Base-by-base conservation (phyloP, 2,113 vertebrate genomes). In the Cyanistes caeruleus region DNA sequence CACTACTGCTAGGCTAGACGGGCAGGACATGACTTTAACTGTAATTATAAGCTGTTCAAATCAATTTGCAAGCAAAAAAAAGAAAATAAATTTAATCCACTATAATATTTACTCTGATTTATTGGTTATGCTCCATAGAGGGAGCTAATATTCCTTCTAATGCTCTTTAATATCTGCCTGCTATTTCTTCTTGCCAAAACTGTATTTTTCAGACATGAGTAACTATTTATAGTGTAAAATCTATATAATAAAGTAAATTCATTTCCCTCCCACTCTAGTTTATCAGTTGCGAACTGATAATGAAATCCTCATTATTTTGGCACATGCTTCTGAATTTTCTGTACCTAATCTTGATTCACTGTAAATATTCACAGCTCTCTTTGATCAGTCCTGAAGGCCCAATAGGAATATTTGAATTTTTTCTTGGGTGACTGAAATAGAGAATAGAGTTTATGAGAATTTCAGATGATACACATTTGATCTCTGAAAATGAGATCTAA, bases 71-170 rank as follows among this genome's bases (percentile, higher is more conserved):
- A 93, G 69, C 11, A 73, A 12, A 18, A 56, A 56, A 37, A 77
- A 51, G 27, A 28, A 68, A 60, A 44, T 33, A 21, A 12, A 28
- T 31, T 83, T 82, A 11, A 74, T 60, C 3, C 24, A 23, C 46
- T 53, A 1, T 49, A 56, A 19, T 84, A 81, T 67, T 78, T 78
- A 31, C 12, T 31, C 15, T 74, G 51, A 91, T 67, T 62, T 89
- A 63, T 75, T 93, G 25, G 18, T 33, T 87, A 3, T 87, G 52
- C 17, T 93, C 90, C 86, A 59, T 62, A 95, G 84, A 91, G 78
- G 88, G 85, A 87, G 93, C 74, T 90, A 56, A 62, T 91, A 87
- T 53, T 89, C 78, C 7, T 94, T 84, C 43, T 84, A 78, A 67
- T 5, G 1, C 28, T 68, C n/a, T 76, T 86, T 12, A 56, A 60